Evolutionary conservation across 1,140 invertebrate genomes (phyloP).

Genomic region (Polypedilum pembai): DNA sequence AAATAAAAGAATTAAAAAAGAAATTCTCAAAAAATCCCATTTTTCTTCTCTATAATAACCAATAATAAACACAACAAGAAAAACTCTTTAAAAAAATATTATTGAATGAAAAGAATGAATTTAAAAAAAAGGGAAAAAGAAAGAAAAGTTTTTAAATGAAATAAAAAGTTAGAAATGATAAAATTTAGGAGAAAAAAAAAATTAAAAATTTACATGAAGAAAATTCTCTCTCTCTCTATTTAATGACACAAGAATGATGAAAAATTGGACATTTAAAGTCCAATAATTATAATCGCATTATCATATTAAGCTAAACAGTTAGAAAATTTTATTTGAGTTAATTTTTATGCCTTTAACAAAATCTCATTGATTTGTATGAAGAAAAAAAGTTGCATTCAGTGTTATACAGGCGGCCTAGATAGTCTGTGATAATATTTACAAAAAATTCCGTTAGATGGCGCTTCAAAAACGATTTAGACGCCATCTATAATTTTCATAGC

Average conservation of each 20-base stretch:
- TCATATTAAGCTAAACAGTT: neutral
- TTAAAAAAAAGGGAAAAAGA: neutral
- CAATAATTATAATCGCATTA: constrained; percentile 6
- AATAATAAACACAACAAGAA: neutral
- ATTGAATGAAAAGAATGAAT: constrained; percentile 1
- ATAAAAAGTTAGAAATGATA: constrained; percentile 1
- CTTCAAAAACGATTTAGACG: too few species aligned
- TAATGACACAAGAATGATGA: neutral
- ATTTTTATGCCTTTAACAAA: too few species aligned
- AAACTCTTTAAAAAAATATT: neutral
- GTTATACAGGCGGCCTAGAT: too few species aligned
- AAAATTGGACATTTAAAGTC: neutral
- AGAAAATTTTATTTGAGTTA: too few species aligned
- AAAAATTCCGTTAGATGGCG: too few species aligned
- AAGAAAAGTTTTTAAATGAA: neutral
- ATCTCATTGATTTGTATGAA: too few species aligned
- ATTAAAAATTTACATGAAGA: neutral
- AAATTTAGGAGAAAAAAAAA: neutral
- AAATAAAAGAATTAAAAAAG: neutral
- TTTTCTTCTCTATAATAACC: constrained; percentile 13
- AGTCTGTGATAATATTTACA: too few species aligned
- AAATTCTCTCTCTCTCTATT: too few species aligned
- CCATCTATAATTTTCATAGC: too few species aligned
- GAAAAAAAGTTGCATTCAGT: too few species aligned
- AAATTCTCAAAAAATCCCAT: constrained; percentile 8